Conservation (phyloP, 2,797 vertebrate species). For the Spinus olivaceus region DNA sequence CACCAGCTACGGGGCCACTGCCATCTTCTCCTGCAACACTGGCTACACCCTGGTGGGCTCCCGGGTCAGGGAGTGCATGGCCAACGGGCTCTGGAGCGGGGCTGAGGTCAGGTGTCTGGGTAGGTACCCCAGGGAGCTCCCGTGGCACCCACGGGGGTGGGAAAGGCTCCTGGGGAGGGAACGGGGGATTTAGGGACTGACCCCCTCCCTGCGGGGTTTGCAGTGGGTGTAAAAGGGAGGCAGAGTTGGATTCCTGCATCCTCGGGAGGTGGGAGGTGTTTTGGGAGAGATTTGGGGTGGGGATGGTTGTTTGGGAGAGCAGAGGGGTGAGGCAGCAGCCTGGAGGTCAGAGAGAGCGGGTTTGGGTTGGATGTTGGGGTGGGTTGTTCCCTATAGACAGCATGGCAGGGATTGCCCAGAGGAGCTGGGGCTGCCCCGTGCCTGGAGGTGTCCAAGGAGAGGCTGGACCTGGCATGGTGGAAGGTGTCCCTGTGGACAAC, state of each 20-base stretch:
- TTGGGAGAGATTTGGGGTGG: neutral
- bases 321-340: rapidly evolving
- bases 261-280: neutral
- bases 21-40: constrained; percentile 98
- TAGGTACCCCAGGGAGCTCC: constrained; percentile 55
- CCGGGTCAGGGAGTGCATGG: constrained; percentile 93
- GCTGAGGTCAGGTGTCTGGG: constrained; percentile 91
- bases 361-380: neutral
- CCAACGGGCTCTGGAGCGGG: constrained; percentile 97
- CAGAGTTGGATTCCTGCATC: neutral
- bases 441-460: neutral
- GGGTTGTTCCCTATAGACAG: neutral
- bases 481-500: neutral
- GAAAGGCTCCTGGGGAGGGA: neutral
- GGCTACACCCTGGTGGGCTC: constrained; percentile 97
- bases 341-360: neutral
- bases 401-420: rapidly evolving
- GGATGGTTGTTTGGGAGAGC: rapidly evolving
- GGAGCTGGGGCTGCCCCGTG: neutral
- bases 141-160: rapidly evolving
- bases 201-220: rapidly evolving
- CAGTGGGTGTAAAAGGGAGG: rapidly evolving
- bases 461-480: neutral
- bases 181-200: rapidly evolving
- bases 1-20: constrained; percentile 91